Evolutionary conservation across 2,113 vertebrate species (phyloP).

Genomic region (Crotalus tigris): DNA sequence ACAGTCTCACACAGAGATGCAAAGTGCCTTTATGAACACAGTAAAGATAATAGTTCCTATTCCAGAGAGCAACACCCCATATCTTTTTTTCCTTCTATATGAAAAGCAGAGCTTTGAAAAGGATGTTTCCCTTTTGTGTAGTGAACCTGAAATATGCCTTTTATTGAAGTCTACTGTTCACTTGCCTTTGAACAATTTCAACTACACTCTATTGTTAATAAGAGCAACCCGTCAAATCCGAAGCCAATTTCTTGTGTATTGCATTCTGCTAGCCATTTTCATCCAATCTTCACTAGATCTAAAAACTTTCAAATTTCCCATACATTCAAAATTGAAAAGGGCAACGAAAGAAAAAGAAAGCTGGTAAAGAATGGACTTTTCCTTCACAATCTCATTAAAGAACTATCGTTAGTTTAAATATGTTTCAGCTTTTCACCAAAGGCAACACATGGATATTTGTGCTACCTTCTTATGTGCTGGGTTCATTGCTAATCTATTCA

Average conservation of each 20-base stretch:
- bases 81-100: neutral
- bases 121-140: neutral
- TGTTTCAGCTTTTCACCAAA: slow-evolving; percentile 43
- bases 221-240: slow-evolving; percentile 38
- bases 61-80: neutral
- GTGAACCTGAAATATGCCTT: slow-evolving; percentile 24
- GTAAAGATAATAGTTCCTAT: neutral
- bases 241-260: slow-evolving; percentile 53
- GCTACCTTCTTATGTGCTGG: neutral
- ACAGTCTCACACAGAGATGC: neutral
- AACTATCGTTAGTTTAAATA: slow-evolving; percentile 40
- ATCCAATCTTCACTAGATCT: slow-evolving; percentile 41
- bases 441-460: slow-evolving; percentile 8
- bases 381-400: slow-evolving; percentile 25
- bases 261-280: slow-evolving; percentile 51
- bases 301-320: slow-evolving; percentile 21
- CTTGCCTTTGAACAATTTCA: slow-evolving; percentile 20
- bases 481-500: slow-evolving; percentile 10
- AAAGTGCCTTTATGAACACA: neutral
- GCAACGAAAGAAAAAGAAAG: slow-evolving; percentile 8
- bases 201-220: slow-evolving; percentile 23
- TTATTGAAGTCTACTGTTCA: slow-evolving; percentile 43
- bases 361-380: slow-evolving; percentile 19
- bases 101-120: slow-evolving; percentile 22
- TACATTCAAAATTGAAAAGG: slow-evolving; percentile 39